Conservation (phyloP, 2,797 vertebrate species). For the Myotis myotis region DNA sequence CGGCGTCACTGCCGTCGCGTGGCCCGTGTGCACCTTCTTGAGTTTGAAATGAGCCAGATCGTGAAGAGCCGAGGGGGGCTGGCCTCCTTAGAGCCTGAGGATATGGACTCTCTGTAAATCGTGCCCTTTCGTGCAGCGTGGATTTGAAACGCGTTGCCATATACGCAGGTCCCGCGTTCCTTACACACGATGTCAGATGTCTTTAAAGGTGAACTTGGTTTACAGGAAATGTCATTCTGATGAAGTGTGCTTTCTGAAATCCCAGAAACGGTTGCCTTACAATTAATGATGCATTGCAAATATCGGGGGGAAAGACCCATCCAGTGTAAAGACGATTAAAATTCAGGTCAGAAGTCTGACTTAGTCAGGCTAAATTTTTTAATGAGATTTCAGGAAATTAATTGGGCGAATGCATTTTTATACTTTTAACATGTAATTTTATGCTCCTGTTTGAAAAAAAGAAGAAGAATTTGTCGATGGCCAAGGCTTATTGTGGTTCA, state of each 20-base stretch:
- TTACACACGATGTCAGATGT: conserved; percentile 62
- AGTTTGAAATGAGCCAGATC: not conserved
- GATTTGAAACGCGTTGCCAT: not conserved
- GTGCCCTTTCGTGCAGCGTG: not conserved
- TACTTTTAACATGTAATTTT: conserved; percentile 78
- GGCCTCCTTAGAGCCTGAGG: not conserved
- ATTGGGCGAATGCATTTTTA: conserved; percentile 83
- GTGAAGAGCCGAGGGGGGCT: not conserved
- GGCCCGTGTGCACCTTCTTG: not conserved
- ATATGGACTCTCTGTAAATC: not conserved
- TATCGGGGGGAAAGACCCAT: conserved; percentile 77
- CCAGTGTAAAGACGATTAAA: conserved; percentile 84
- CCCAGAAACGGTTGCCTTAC: conserved; percentile 80
- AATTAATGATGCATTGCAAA: conserved; percentile 86
- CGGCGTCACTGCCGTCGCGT: too few species aligned
- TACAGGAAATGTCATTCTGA: conserved; percentile 83
- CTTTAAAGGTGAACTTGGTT: conserved; percentile 84
- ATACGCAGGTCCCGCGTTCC: not conserved
- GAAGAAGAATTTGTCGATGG: conserved; percentile 71
- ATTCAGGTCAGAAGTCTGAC: conserved; percentile 87
- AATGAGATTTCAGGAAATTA: conserved; percentile 89
- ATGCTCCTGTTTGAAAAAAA: conserved; percentile 60
- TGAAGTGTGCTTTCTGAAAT: conserved; percentile 82
- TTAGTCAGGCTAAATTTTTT: conserved; percentile 87
- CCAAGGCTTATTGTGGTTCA: conserved; percentile 64